A percentile compares a stretch with the other conserved stretches of the same genome.
Evolutionary conservation across 2,888 invertebrate genomes (phyloP).

Genomic region (Malthinus seriepunctatus): DNA sequence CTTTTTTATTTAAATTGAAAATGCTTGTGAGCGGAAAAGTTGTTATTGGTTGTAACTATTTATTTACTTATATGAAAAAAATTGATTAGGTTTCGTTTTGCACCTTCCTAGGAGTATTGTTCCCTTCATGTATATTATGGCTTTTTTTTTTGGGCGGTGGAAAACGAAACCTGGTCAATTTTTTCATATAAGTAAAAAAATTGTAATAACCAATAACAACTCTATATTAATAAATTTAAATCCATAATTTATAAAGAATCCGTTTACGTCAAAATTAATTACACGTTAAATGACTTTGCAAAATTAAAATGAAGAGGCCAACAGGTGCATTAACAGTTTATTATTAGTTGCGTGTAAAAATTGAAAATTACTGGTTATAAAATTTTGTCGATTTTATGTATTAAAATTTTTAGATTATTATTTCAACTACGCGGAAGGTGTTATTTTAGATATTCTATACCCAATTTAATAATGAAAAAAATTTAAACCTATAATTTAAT

Average conservation of each 20-base stretch:
- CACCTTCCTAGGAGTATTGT: too few species aligned
- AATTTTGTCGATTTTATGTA: constrained; percentile 18
- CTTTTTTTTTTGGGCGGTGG: too few species aligned
- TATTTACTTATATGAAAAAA: too few species aligned
- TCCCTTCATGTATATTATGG: too few species aligned
- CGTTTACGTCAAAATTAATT: constrained; percentile 29
- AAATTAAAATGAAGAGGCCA: constrained; percentile 14
- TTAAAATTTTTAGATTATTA: constrained; percentile 19
- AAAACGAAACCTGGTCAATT: too few species aligned
- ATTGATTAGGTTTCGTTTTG: too few species aligned
- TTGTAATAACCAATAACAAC: too few species aligned
- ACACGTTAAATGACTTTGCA: constrained; percentile 27
- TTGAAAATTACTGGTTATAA: constrained; percentile 27
- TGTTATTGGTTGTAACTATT: too few species aligned
- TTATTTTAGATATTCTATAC: not conserved
- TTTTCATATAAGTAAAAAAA: too few species aligned
- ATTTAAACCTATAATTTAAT: not conserved
- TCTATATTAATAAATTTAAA: constrained; percentile 22
- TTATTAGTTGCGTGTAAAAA: constrained; percentile 28
- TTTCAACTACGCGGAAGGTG: not conserved
- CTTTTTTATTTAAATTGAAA: too few species aligned
- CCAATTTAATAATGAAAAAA: not conserved
- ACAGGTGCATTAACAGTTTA: constrained; percentile 29
- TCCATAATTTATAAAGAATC: constrained; percentile 22
- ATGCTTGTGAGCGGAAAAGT: too few species aligned